Evolutionary conservation across 2,888 invertebrate genomes (phyloP), one percentile per base, ranked within the genome.

Genomic region (Axea sp.): DNA sequence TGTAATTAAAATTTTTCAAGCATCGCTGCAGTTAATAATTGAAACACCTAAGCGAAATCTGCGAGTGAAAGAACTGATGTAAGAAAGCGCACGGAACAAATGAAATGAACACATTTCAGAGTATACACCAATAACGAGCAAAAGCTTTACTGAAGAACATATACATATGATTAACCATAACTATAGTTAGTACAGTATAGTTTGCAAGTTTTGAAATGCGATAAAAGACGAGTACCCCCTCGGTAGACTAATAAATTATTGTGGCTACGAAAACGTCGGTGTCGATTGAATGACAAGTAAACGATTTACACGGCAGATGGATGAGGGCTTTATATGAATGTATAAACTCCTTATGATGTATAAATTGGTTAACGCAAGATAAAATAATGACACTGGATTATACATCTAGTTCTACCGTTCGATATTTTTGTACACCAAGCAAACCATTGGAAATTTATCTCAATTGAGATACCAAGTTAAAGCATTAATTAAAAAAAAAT

Each of bases 231-330:
- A 6, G n/a, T 15, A 24, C 12, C 8, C 17, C 5, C 39, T 8
- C 9, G 30, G 31, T 5, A 57, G 24, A 22, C 28, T 57, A 19
- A 2, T 19, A 4, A 3, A 19, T 33, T 49, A 39, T 15, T 28
- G 12, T 12, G 43, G 31, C 31, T 24, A 33, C 57, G 33, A 57
- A 57, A 55, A 43, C 43, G 12, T 41, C 11, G 22, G 37, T 39
- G 39, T 22, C 12, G 39, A 39, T 14, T 39, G 22, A 11, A 11
- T 19, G 39, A 11, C 14, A 24, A 11, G 39, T 17, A 39, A 53
- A 53, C 39, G 39, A 26, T 53, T 53, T 35, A 30, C 28, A 28
- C 17, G 12, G 12, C 22, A 12, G 33, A 33, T 19, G 47, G 9
- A 47, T 47, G 31, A 17, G 8, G 19, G 11, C 17, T 33, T 33